Base-by-base conservation (phyloP, 2,888 invertebrate species). In the Zele albiditarsus region DNA sequence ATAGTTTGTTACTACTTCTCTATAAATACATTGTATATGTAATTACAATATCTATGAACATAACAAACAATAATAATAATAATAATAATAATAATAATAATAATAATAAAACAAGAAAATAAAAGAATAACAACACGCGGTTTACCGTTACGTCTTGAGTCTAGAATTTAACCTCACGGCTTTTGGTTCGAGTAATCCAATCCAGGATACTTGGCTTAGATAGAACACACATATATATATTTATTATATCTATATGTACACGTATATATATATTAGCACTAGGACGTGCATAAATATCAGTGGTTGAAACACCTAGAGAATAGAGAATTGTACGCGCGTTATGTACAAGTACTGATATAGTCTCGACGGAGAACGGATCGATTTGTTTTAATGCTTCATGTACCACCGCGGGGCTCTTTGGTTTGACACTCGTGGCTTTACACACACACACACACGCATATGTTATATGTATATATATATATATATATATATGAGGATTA, bases 371-470 rank as follows among this genome's bases (percentile, higher is more conserved):
- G 28, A 66, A 58, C 73, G 68, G 68, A 76, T 73, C 76, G 76
- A 76, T 76, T 76, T 73, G 66, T 76, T 76, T 76, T 76, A 76
- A 70, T 73, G 70, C 76, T 60, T 58, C 23, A 12, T 27, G 28
- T 53, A 20, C n/a, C 53, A 53, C 53, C 53, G 20, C 53, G 53
- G 10, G 20, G 53, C 53, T 53, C 20, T 53, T 53, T 8, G 6
- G 20, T 20, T 53, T 53, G 20, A 53, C 20, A 53, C 20, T 53
- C 53, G 20, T n/a, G 8, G 53, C 20, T 53, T 8, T 53, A 23
- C n/a, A 53, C 20, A 20, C 4, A 53, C n/a, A 20, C 5, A 16
- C 4, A 2, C 8, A 10, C 20, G 3, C n/a, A 20, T 10, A 4
- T 53, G 20, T 38, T 53, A 53, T 53, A 23, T 12, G 10, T n/a